Evolutionary conservation across 2,797 vertebrate species (phyloP).

Genomic region (Diglossa cyanea): DNA sequence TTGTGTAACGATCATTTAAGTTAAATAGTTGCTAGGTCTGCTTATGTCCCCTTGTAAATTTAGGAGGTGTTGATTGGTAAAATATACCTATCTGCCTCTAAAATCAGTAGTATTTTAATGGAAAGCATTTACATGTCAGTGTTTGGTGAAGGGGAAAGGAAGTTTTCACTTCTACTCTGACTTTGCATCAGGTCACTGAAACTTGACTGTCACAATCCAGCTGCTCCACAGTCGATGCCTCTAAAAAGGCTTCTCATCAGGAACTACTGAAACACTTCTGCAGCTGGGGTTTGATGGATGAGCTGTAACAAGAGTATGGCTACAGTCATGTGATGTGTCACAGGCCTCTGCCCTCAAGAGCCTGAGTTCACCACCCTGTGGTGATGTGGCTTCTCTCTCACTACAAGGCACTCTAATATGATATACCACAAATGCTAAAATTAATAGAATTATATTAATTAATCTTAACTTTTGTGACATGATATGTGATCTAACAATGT

Average conservation of each 20-base stretch:
- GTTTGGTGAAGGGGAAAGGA: not conserved
- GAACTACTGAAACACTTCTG: not conserved
- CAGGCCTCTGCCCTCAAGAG: not conserved
- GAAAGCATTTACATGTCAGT: not conserved
- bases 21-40: not conserved
- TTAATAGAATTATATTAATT: not conserved
- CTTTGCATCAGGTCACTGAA: not conserved
- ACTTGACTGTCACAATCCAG: not conserved
- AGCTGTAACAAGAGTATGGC: not conserved
- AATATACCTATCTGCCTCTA: not conserved
- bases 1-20: not conserved
- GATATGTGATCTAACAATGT: not conserved
- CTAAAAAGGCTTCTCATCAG: not conserved
- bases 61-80: not conserved
- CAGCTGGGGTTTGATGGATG: not conserved
- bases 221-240: not conserved
- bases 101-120: not conserved
- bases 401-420: not conserved
- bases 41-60: not conserved
- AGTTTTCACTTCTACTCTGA: not conserved
- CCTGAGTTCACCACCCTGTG: not conserved
- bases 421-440: not conserved
- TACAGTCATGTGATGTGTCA: rapidly evolving
- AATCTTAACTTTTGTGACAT: not conserved
- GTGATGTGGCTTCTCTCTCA: not conserved